Conservation (phyloP, 2,113 vertebrate genomes). For the Guaruba guarouba region DNA sequence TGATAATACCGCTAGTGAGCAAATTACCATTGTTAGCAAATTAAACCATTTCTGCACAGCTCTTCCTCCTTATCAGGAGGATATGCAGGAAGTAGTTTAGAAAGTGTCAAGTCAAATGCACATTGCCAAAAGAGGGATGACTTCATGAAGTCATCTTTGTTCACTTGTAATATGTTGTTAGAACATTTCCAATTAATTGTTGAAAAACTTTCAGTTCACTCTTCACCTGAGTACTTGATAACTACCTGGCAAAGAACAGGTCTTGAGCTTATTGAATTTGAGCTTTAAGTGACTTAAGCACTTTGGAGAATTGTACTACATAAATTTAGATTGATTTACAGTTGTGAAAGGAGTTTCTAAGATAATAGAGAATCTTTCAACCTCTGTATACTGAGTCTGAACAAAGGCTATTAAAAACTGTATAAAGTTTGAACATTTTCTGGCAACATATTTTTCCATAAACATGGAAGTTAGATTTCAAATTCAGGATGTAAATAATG, state of each 20-base stretch:
- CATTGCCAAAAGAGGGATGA: neutral
- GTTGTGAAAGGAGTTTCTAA: neutral
- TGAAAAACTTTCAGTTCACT: neutral
- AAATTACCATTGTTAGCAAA: neutral
- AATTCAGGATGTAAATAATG: neutral
- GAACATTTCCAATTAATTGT: neutral
- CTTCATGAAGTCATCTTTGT: neutral
- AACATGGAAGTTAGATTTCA: neutral
- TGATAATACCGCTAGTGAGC: neutral
- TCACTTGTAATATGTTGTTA: neutral
- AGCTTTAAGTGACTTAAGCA: neutral
- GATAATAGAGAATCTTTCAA: neutral
- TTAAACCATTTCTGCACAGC: neutral
- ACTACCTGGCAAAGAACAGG: neutral
- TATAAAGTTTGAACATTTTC: neutral
- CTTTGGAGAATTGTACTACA: neutral
- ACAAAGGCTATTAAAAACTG: neutral
- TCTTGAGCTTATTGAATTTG: neutral
- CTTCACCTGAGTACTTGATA: neutral
- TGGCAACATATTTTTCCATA: neutral
- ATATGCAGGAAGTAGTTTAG: neutral
- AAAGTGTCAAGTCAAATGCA: neutral
- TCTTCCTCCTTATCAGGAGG: neutral
- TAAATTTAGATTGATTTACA: neutral
- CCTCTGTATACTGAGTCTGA: neutral